Evolutionary conservation across 2,888 invertebrate species (phyloP).

Genomic region (Itoplectis maculator): DNA sequence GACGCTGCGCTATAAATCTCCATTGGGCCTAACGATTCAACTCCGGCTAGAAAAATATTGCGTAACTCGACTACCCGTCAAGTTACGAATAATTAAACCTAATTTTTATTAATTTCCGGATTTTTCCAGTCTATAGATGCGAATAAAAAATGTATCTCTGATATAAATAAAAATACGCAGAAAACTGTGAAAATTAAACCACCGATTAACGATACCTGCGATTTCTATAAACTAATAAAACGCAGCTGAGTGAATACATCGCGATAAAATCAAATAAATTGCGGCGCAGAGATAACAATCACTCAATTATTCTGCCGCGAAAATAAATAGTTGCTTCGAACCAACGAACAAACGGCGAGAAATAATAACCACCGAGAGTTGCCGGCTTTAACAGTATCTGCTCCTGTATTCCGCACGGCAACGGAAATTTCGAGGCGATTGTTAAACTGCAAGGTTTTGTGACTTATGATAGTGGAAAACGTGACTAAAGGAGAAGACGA

Average conservation of each 20-base stretch:
- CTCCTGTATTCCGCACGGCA: conserved; percentile 3
- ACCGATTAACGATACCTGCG: background rate
- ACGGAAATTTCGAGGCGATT: conserved; percentile 32
- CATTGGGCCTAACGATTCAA: background rate
- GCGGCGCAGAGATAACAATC: background rate
- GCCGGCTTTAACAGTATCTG: background rate
- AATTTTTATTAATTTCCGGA: no score
- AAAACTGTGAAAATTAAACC: no score
- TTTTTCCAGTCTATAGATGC: no score
- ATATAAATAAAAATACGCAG: no score
- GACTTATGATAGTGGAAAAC: conserved; percentile 8
- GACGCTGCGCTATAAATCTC: background rate
- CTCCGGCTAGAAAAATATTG: no score
- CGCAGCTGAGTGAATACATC: background rate
- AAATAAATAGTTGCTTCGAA: background rate
- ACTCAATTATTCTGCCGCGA: background rate
- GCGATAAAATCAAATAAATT: background rate
- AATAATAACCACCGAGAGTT: background rate
- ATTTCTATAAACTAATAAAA: background rate
- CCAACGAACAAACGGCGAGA: background rate
- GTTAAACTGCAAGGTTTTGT: conserved; percentile 23
- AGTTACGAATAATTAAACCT: no score
- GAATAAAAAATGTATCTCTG: no score
- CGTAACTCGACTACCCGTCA: no score
- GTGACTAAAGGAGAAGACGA: conserved; percentile 9